These are phyloP conservation scores for Mythimna lalbum DNA, from an alignment of 2,888 invertebrate species.

Conservation along the genomic window DNA sequence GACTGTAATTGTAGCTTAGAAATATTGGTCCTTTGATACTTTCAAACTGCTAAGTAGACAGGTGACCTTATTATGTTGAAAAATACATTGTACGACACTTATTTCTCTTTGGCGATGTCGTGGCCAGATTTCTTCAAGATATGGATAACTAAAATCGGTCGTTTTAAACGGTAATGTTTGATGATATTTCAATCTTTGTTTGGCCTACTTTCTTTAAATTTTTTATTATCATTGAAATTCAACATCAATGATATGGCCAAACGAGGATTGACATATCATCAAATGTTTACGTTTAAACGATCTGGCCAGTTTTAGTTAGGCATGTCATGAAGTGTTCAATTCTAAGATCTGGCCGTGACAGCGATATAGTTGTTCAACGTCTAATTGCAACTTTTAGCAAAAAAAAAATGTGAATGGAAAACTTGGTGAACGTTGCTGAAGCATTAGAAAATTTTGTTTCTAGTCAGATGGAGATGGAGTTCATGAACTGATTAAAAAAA, in stretches of 20 bases:
- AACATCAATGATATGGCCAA: too few species aligned
- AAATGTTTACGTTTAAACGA: too few species aligned
- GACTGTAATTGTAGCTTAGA: constrained; percentile 49
- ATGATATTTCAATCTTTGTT: too few species aligned
- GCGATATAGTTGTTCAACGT: not conserved
- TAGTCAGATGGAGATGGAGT: constrained; percentile 77
- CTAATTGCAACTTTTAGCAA: constrained; percentile 33
- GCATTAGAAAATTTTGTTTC: constrained; percentile 50
- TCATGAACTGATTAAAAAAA: constrained; percentile 75
- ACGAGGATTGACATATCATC: too few species aligned
- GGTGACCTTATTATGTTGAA: constrained; percentile 17
- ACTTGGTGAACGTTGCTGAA: constrained; percentile 45
- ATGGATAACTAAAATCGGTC: too few species aligned
- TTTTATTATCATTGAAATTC: too few species aligned
- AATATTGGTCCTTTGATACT: constrained; percentile 38
- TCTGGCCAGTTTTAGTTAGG: too few species aligned
- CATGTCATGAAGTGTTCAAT: too few species aligned
- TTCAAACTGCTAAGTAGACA: constrained; percentile 24
- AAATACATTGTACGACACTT: not conserved
- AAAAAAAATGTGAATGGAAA: constrained; percentile 1
- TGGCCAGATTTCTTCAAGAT: too few species aligned
- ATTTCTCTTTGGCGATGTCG: not conserved
- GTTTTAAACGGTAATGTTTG: too few species aligned
- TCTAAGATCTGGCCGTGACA: too few species aligned
- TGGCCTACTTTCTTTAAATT: too few species aligned